Conservation (phyloP, 2,113 vertebrate genomes). For the Drymodes brunneopygia region DNA sequence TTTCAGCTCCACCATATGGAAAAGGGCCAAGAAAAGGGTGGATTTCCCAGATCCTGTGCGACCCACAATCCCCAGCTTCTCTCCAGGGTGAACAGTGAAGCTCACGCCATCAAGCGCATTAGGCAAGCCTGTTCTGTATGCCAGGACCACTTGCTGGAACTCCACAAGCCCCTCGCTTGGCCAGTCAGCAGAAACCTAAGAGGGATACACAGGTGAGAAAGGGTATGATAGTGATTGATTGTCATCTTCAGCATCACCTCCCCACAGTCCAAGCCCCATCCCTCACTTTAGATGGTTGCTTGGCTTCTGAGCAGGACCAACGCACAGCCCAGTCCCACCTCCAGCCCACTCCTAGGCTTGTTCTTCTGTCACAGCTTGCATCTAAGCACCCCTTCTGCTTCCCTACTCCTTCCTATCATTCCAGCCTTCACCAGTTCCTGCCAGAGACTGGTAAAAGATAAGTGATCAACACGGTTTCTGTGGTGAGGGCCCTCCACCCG, state of each 20-base stretch:
- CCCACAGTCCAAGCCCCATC: background rate
- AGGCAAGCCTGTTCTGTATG: slow-evolving; percentile 83
- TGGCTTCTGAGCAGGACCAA: background rate
- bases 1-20: slow-evolving; percentile 90
- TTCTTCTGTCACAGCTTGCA: background rate
- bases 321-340: background rate
- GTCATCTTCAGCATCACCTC: background rate
- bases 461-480: background rate
- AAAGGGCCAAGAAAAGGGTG: slow-evolving; percentile 88
- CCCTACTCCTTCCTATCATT: background rate
- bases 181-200: slow-evolving; percentile 81
- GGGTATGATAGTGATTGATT: background rate
- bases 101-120: slow-evolving; percentile 88
- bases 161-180: slow-evolving; percentile 82
- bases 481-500: background rate
- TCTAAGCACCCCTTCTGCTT: background rate
- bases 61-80: slow-evolving; percentile 93
- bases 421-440: background rate
- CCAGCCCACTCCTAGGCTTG: background rate
- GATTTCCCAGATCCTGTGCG: slow-evolving; percentile 97
- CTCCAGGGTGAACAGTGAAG: slow-evolving; percentile 81
- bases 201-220: background rate
- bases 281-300: background rate
- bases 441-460: background rate
- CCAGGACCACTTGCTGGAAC: slow-evolving; percentile 79